These are phyloP conservation scores for Bombyx huttoni DNA, from an alignment of 2,888 invertebrate genomes.

Conservation along the genomic window DNA sequence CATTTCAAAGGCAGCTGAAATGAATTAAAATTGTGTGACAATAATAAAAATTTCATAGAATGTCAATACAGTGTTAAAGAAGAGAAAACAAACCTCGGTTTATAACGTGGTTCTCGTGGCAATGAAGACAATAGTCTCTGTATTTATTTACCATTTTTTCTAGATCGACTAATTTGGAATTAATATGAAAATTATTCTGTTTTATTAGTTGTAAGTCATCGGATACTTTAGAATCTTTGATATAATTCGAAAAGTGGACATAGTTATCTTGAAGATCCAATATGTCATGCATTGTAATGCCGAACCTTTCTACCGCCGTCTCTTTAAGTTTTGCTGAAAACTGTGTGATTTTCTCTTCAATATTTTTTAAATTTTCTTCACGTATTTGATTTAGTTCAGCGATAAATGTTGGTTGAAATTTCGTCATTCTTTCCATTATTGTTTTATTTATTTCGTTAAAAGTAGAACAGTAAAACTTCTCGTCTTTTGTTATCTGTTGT, in stretches of 20 bases:
- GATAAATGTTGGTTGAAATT: constrained; percentile 7
- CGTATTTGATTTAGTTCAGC: constrained; percentile 4
- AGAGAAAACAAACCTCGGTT: not conserved
- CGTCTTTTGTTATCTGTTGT: not conserved
- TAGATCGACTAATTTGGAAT: constrained; percentile 8
- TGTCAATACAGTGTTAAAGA: not conserved
- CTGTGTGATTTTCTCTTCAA: constrained; percentile 8
- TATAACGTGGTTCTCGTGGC: not conserved
- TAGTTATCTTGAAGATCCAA: constrained; percentile 29
- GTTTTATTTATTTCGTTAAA: constrained; percentile 13
- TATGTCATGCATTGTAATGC: constrained; percentile 27
- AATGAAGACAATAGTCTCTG: constrained; percentile 15
- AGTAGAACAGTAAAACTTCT: constrained; percentile 15
- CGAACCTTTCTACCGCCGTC: constrained; percentile 21
- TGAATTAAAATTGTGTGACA: too few relatives aligned
- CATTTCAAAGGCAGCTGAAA: too few relatives aligned
- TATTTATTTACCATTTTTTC: constrained; percentile 13
- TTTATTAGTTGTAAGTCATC: constrained; percentile 5
- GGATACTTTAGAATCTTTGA: constrained; percentile 1
- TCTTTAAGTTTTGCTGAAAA: constrained; percentile 19
- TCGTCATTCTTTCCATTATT: constrained; percentile 11
- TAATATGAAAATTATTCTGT: constrained; percentile 5
- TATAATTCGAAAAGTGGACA: constrained; percentile 2
- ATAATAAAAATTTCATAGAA: too few relatives aligned
- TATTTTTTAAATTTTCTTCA: constrained; percentile 5